Evolutionary conservation across 2,113 vertebrate species (phyloP).

Genomic region (Anser cygnoides): DNA sequence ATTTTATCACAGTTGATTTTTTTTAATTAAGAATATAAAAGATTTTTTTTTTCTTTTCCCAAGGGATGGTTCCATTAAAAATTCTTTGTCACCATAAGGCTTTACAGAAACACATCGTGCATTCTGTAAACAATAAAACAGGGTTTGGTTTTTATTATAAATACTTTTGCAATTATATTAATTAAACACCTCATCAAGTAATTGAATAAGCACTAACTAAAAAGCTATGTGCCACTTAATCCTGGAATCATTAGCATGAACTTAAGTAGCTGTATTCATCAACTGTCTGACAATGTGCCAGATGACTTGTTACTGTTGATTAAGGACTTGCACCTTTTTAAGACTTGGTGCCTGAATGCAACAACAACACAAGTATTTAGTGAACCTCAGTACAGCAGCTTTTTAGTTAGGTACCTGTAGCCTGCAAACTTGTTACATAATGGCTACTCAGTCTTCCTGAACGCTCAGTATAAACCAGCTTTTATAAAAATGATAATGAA

Average conservation of each 20-base stretch:
- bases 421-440: not conserved
- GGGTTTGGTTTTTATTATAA: not conserved
- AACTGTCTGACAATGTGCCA: not conserved
- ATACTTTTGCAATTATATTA: not conserved
- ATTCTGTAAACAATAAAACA: not conserved
- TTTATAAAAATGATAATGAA: rapidly evolving
- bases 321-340: not conserved
- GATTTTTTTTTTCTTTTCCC: not conserved
- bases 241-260: not conserved
- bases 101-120: not conserved
- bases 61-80: not conserved
- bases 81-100: not conserved
- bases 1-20: not conserved
- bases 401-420: not conserved
- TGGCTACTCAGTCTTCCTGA: not conserved
- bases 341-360: not conserved
- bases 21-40: not conserved
- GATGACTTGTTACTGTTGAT: not conserved
- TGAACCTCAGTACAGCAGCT: not conserved
- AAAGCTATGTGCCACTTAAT: not conserved
- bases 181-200: not conserved
- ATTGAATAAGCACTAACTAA: not conserved
- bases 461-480: not conserved
- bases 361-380: not conserved
- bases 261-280: not conserved